phyloP scores from a whole-genome alignment of 2,888 invertebrate genomes.

The Panopea generosa region DNA sequence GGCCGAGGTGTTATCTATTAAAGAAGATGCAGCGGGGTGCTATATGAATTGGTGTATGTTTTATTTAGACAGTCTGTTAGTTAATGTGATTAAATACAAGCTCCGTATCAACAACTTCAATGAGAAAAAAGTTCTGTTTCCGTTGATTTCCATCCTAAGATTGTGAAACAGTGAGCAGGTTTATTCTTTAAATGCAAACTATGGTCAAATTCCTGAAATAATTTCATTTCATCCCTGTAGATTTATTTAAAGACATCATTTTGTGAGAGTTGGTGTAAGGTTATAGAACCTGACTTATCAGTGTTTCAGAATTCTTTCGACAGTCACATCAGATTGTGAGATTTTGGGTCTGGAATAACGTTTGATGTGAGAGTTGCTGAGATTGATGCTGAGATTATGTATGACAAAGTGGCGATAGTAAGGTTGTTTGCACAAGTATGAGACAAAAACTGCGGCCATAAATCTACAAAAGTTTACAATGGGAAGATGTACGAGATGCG shows the following conservation, averaged over 20 bases:
- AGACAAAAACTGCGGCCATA: slow-evolving; percentile 30
- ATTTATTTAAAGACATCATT: not conserved
- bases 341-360: slow-evolving; percentile 58
- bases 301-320: slow-evolving; percentile 50
- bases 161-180: no score
- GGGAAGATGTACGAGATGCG: slow-evolving; percentile 30
- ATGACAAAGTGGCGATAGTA: slow-evolving; percentile 6
- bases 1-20: no score
- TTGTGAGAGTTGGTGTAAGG: slow-evolving; percentile 16
- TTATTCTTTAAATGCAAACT: no score
- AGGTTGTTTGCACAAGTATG: slow-evolving; percentile 1
- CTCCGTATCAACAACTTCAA: no score
- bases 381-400: slow-evolving; percentile 24
- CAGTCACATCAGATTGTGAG: slow-evolving; percentile 56
- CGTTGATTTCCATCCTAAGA: no score
- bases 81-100: no score
- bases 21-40: no score
- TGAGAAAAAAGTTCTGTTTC: no score
- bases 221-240: no score
- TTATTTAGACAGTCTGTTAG: no score
- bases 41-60: no score
- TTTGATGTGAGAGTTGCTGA: slow-evolving; percentile 61
- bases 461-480: slow-evolving; percentile 37
- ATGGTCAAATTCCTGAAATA: no score
- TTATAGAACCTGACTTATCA: slow-evolving; percentile 57